Evolutionary conservation across 1,140 invertebrate species (phyloP).

Genomic region (Drosophila takahashii): DNA sequence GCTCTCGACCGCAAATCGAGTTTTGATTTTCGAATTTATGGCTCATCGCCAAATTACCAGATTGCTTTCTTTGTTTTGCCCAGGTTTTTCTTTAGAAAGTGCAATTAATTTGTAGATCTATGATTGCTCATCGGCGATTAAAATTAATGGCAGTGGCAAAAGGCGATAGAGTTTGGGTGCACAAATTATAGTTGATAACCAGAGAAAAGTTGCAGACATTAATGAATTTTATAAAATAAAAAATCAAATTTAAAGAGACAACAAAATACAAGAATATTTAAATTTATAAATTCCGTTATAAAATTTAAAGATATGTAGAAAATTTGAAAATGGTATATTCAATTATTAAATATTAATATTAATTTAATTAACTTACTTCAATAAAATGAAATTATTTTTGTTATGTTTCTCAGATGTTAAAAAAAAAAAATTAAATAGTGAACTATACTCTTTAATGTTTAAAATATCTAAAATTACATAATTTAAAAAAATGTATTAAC

Average conservation of each 20-base stretch:
- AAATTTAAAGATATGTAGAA: neutral
- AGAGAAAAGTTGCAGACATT: neutral
- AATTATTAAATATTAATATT: too few species aligned
- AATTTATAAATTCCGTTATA: too few species aligned
- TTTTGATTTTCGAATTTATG: constrained; percentile 46
- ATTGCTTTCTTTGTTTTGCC: constrained; percentile 55
- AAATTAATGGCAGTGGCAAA: neutral
- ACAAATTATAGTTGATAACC: neutral
- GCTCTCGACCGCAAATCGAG: constrained; percentile 41
- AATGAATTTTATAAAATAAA: too few species aligned
- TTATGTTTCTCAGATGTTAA: too few species aligned
- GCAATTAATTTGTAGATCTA: constrained; percentile 53
- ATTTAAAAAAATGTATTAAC: too few species aligned
- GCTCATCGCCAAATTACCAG: constrained; percentile 52
- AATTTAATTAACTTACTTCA: too few species aligned
- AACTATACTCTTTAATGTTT: too few species aligned
- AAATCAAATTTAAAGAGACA: neutral
- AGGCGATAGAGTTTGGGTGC: neutral
- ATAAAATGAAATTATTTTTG: too few species aligned
- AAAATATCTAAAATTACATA: too few species aligned
- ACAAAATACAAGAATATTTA: neutral
- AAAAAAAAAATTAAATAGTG: too few species aligned
- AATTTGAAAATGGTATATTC: neutral
- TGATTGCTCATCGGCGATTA: constrained; percentile 19
- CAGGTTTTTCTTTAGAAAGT: constrained; percentile 53